Base-by-base conservation (phyloP, 2,888 invertebrate genomes). In the Macrosiphum euphorbiae region DNA sequence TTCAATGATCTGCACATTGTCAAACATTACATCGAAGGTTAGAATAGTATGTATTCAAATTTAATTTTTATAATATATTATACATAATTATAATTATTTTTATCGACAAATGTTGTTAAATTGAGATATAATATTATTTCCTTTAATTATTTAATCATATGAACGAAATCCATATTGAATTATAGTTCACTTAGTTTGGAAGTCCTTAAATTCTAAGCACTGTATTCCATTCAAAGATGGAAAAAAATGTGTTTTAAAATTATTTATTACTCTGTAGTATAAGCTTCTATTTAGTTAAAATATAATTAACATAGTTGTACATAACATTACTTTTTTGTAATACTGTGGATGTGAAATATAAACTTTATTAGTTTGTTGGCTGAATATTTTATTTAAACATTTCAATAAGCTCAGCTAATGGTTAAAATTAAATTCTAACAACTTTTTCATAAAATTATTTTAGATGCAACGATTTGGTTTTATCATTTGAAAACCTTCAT, bases 11-110 rank as follows among this genome's bases (percentile, higher is more conserved):
- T 35, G 78, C 28, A 84, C 35, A 84, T 28, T 28, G 52, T 28
- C 61, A 67, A 91, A 91, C 41, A 35, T 41, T 52, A 91, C 10
- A 52, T 26, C 28, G 84, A 91, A 91, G 90, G 90, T 91, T 84
- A 50, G n/a, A n/a, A n/a, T 52, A 52, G 3, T n/a, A 20, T 16
- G 1, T 90, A 67, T 47, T 90, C 67, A 4, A 90, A 90, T 90
- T 35, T 24, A 47, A 47, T 8, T 10, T 67, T 16, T 67, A 16
- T n/a, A n/a, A 67, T 67, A n/a, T 20, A 78, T 20, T 35, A 35
- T 78, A 78, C 35, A 35, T 78, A 35, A 35, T 52, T 16, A 52
- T 78, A 78, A 0, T 7, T 44, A n/a, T 78, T 7, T 78, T 35
- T 78, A 5, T 78, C 1, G 78, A 78, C 35, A 78, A 78, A 20